These are phyloP conservation scores for Pinctada fucata DNA, from an alignment of 2,888 invertebrate species.

Conservation along the genomic window DNA sequence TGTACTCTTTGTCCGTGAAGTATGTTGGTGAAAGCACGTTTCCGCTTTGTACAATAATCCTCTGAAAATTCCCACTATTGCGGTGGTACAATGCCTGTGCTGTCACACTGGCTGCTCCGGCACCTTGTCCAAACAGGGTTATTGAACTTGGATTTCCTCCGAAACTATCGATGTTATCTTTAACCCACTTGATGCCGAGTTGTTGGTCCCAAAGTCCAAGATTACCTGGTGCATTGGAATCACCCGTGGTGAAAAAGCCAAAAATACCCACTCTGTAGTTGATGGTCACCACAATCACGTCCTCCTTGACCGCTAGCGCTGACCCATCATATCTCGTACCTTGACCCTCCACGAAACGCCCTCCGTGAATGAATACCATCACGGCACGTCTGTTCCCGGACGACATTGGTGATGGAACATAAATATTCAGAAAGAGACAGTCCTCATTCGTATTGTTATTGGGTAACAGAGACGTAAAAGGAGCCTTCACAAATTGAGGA, in stretches of 20 bases:
- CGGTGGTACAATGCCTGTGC: neutral
- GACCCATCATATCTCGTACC: slow-evolving; percentile 8
- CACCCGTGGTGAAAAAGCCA: slow-evolving; percentile 11
- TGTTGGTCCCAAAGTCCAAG: slow-evolving; percentile 19
- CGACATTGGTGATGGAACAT: neutral
- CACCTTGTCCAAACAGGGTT: slow-evolving; percentile 12
- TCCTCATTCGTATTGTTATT: slow-evolving; percentile 6
- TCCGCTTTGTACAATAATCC: slow-evolving; percentile 19
- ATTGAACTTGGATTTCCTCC: slow-evolving; percentile 11
- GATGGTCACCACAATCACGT: slow-evolving; percentile 21
- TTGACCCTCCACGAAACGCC: neutral
- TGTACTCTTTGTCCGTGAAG: neutral
- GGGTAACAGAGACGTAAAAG: neutral
- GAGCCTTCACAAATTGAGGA: neutral
- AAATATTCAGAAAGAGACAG: slow-evolving; percentile 16
- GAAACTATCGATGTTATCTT: slow-evolving; percentile 11
- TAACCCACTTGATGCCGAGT: slow-evolving; percentile 16
- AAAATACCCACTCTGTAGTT: slow-evolving; percentile 17
- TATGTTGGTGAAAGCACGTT: neutral
- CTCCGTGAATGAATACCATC: slow-evolving; percentile 23
- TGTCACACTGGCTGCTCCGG: slow-evolving; percentile 10
- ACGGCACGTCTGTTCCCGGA: neutral
- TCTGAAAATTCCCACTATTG: slow-evolving; percentile 6
- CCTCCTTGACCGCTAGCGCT: neutral
- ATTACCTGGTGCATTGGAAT: slow-evolving; percentile 11